A percentile compares a stretch with the other conserved stretches of the same genome.
Conservation (phyloP, 92 coral and sea anemone species). For the Actinernus sp. region DNA sequence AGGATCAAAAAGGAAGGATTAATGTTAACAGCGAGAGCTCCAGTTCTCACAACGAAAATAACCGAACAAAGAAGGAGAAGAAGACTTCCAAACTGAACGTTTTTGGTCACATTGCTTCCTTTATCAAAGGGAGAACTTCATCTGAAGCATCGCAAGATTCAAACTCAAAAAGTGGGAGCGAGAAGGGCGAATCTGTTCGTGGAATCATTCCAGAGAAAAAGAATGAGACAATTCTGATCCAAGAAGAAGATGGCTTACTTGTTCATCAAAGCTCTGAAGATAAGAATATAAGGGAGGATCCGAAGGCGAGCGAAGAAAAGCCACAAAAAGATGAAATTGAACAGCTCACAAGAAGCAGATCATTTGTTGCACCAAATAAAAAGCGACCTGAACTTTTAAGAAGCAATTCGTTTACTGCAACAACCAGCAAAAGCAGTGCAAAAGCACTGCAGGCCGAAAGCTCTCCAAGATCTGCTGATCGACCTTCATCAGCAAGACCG, state of each 20-base stretch:
- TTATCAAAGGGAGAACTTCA: slow-evolving; percentile 59
- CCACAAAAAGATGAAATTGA: background rate
- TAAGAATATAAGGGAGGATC: background rate
- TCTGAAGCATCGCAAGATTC: background rate
- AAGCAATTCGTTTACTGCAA: slow-evolving; percentile 78
- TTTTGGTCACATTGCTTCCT: slow-evolving; percentile 68
- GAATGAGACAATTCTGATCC: background rate
- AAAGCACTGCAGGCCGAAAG: too few species aligned
- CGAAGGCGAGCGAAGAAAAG: slow-evolving; percentile 11
- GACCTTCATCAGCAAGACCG: background rate
- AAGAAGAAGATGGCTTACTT: background rate
- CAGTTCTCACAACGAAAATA: slow-evolving; percentile 3
- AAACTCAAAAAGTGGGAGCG: background rate
- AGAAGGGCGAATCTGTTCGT: background rate
- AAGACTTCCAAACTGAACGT: slow-evolving; percentile 68
- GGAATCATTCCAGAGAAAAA: background rate
- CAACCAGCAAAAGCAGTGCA: slow-evolving; percentile 12
- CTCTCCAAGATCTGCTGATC: background rate
- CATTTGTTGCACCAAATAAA: slow-evolving; percentile 57
- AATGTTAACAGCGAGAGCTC: background rate
- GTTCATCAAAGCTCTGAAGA: background rate
- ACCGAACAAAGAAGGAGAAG: slow-evolving; percentile 23
- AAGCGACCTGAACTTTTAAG: slow-evolving; percentile 59
- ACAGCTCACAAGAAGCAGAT: slow-evolving; percentile 59
- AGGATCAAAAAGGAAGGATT: too few species aligned